Conservation (phyloP, 2,888 invertebrate species). For the Rhogogaster chlorosoma region DNA sequence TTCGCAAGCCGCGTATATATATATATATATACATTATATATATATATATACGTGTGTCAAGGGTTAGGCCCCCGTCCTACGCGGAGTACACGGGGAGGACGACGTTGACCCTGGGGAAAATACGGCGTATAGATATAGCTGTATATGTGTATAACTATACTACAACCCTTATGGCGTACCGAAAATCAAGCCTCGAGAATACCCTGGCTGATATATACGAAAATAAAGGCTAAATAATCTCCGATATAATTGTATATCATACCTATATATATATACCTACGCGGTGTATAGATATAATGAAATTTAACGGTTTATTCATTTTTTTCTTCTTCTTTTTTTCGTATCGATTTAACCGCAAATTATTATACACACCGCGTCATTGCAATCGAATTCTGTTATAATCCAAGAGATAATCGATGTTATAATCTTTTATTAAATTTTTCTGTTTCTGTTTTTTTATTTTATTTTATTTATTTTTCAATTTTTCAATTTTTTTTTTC, state of each 20-base stretch:
- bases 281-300: background rate
- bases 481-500: too few species aligned
- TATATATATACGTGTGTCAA: conserved; percentile 36
- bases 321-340: background rate
- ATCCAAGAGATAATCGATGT: background rate
- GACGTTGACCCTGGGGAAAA: conserved; percentile 42
- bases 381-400: background rate
- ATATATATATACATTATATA: conserved; percentile 6
- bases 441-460: background rate
- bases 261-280: background rate
- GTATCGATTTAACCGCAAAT: background rate
- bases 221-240: background rate
- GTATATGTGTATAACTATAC: background rate
- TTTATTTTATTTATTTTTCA: background rate
- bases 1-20: conserved; percentile 59
- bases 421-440: background rate
- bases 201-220: background rate
- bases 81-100: conserved; percentile 28
- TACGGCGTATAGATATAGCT: background rate
- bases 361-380: background rate
- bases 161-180: background rate
- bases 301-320: background rate
- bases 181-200: background rate
- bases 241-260: background rate
- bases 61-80: conserved; percentile 33